Conservation (phyloP, 2,797 vertebrate species). For the Emydoidea blandingii region DNA sequence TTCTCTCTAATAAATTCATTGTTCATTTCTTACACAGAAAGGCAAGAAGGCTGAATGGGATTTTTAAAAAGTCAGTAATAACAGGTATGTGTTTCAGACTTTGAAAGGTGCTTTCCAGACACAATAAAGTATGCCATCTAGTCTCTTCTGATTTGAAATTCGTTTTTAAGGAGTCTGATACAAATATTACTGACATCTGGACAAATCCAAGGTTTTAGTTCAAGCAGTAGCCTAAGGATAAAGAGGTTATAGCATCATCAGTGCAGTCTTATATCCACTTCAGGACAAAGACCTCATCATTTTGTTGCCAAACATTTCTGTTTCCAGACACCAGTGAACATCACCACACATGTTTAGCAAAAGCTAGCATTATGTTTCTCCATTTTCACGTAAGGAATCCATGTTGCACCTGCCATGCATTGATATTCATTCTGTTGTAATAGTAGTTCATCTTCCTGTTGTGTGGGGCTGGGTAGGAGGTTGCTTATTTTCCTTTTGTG, state of each 20-base stretch:
- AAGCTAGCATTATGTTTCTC: no score
- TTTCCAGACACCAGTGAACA: not conserved
- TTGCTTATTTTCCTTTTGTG: no score
- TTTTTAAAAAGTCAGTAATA: not conserved
- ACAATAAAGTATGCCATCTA: not conserved
- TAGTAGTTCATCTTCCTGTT: no score
- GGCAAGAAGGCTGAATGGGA: not conserved
- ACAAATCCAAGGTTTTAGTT: not conserved
- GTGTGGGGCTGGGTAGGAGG: no score
- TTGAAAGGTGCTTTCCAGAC: not conserved
- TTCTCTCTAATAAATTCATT: not conserved
- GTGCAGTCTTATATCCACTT: not conserved
- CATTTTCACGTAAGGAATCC: no score
- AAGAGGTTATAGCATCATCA: not conserved
- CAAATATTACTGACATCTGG: not conserved
- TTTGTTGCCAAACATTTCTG: not conserved
- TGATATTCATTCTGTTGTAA: no score
- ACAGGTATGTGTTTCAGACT: not conserved
- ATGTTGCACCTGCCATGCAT: no score
- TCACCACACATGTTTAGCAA: no score
- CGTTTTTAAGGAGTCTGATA: not conserved
- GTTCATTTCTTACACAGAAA: not conserved
- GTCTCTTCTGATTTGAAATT: not conserved
- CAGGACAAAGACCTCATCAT: not conserved
- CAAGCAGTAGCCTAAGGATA: not conserved